These are phyloP conservation scores for Scaptomyza pallida DNA, from an alignment of 1,140 invertebrate genomes.

Conservation along the genomic window DNA sequence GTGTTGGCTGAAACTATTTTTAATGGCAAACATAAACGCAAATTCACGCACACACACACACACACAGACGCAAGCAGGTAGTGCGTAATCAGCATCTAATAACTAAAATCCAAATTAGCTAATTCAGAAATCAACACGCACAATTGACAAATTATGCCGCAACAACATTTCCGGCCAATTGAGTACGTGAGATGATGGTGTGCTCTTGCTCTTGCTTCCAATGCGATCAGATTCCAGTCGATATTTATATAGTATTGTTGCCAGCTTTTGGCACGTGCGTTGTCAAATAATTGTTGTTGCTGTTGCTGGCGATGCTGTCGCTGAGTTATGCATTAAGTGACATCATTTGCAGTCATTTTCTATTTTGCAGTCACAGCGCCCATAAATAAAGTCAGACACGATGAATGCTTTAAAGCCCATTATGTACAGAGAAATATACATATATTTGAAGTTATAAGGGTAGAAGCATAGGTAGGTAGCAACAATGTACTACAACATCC, in stretches of 20 bases:
- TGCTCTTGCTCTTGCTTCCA: slow-evolving; percentile 4
- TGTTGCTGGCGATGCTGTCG: slow-evolving; percentile 43
- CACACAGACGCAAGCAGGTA: background rate
- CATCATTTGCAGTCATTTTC: slow-evolving; percentile 78
- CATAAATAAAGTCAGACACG: slow-evolving; percentile 62
- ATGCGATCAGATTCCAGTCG: slow-evolving; percentile 11
- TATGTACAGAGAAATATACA: background rate
- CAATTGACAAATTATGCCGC: slow-evolving; percentile 82
- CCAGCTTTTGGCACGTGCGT: slow-evolving; percentile 35
- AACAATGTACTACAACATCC: slow-evolving; percentile 18
- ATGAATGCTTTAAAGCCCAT: slow-evolving; percentile 61
- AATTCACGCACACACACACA: slow-evolving; percentile 14
- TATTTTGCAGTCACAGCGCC: slow-evolving; percentile 39
- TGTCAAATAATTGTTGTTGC: slow-evolving; percentile 69
- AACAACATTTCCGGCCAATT: slow-evolving; percentile 79
- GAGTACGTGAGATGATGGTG: slow-evolving; percentile 70
- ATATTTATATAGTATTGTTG: slow-evolving; percentile 2
- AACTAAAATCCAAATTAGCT: slow-evolving; percentile 82
- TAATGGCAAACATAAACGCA: slow-evolving; percentile 23
- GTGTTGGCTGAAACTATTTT: slow-evolving; percentile 33
- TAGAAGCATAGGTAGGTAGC: background rate
- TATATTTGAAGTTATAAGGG: background rate
- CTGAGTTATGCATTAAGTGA: slow-evolving; percentile 80
- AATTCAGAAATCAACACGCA: slow-evolving; percentile 82
- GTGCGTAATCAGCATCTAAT: slow-evolving; percentile 76